phyloP scores from a whole-genome alignment of 2,888 invertebrate genomes.

The Troilus luridus region DNA sequence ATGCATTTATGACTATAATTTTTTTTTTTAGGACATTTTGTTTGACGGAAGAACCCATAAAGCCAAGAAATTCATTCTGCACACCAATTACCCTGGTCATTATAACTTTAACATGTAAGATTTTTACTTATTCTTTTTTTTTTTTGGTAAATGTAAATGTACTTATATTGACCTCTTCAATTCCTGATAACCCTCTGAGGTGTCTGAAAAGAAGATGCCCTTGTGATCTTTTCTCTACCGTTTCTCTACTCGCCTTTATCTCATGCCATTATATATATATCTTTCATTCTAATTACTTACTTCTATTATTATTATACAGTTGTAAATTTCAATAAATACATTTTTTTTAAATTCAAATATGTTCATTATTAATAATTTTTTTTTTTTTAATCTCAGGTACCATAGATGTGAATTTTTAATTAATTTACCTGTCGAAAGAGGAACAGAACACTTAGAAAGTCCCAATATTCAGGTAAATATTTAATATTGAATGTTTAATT shows the following conservation, averaged over 20 bases:
- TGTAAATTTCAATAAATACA: too few relatives aligned
- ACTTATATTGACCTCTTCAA: too few relatives aligned
- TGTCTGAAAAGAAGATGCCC: too few relatives aligned
- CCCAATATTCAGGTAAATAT: constrained; percentile 54
- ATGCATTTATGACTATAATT: background rate
- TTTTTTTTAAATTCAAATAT: too few relatives aligned
- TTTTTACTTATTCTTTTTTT: constrained; percentile 13
- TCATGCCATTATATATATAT: too few relatives aligned
- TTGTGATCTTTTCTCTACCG: too few relatives aligned
- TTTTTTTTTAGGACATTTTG: constrained; percentile 84
- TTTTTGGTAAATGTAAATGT: background rate
- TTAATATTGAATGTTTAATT: background rate
- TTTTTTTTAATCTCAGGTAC: constrained; percentile 71
- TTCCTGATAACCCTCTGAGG: too few relatives aligned
- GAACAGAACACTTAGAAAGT: constrained; percentile 41
- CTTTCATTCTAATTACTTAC: too few relatives aligned
- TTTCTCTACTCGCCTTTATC: too few relatives aligned
- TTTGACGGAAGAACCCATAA: constrained; percentile 96
- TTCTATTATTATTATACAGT: too few relatives aligned
- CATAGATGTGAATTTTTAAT: constrained; percentile 94
- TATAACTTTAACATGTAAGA: constrained; percentile 98
- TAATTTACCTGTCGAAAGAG: constrained; percentile 71
- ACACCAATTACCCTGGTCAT: constrained; percentile 99
- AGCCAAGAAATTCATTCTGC: constrained; percentile 96
- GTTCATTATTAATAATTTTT: background rate